Evolutionary conservation across 2,888 invertebrate species (phyloP).

Genomic region (Syrphus vitripennis): DNA sequence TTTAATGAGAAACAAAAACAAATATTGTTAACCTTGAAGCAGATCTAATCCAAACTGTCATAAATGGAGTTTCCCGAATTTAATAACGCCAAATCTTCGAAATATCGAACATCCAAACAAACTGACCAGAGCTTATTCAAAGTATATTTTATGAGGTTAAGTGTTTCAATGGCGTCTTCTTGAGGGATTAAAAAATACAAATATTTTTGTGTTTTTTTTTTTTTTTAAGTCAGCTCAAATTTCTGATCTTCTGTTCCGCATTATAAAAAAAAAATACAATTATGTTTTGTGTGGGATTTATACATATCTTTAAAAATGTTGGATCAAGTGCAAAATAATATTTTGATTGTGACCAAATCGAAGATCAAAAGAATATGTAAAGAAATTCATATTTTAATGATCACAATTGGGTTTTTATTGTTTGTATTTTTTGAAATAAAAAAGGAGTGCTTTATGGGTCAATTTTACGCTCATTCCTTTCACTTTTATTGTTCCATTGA

Average conservation of each 20-base stretch:
- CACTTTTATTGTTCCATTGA: neutral
- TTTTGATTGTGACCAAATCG: neutral
- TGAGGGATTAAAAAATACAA: neutral
- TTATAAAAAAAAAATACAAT: neutral
- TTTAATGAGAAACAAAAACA: neutral
- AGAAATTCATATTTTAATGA: neutral
- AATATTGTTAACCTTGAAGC: constrained; percentile 8
- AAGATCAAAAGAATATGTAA: neutral
- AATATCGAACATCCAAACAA: neutral
- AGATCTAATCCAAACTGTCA: neutral
- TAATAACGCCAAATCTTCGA: neutral
- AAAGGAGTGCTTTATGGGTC: neutral
- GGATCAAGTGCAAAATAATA: neutral
- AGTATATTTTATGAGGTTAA: neutral
- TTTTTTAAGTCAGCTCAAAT: neutral
- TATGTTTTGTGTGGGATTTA: neutral
- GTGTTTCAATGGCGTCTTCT: neutral
- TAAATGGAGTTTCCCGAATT: neutral
- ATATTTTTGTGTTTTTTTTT: no score
- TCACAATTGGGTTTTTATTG: neutral
- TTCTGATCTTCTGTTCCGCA: neutral
- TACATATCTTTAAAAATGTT: neutral
- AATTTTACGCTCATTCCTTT: neutral
- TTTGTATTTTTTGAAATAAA: neutral
- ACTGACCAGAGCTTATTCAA: neutral